These are phyloP conservation scores for Coleophora flavipennella DNA, from an alignment of 2,888 invertebrate species.

Conservation along the genomic window DNA sequence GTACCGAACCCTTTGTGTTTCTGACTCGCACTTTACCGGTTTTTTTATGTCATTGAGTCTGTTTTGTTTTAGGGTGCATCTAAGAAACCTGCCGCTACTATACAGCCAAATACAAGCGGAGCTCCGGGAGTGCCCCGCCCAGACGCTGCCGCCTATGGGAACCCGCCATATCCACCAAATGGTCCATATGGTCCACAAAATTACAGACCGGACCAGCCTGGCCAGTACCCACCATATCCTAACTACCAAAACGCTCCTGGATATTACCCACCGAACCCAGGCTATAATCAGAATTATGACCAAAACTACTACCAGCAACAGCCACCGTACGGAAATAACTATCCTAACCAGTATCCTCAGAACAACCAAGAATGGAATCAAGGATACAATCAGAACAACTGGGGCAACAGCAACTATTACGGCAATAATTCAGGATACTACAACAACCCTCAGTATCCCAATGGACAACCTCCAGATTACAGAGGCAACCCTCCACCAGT, in stretches of 20 bases:
- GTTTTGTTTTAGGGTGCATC: conserved; percentile 37
- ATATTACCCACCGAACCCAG: conserved; percentile 65
- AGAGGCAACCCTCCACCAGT: conserved; percentile 31
- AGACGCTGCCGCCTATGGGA: conserved; percentile 38
- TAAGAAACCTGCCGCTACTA: conserved; percentile 67
- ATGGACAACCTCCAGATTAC: conserved; percentile 44
- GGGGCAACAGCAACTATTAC: conserved; percentile 56
- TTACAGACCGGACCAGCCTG: conserved; percentile 42
- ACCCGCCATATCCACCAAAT: conserved; percentile 41
- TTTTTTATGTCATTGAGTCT: not conserved
- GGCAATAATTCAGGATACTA: conserved; percentile 50
- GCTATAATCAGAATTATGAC: conserved; percentile 55
- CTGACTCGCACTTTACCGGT: no score
- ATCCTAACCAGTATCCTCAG: conserved; percentile 47
- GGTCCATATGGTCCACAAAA: conserved; percentile 43
- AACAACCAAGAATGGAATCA: conserved; percentile 34
- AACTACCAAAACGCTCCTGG: conserved; percentile 53
- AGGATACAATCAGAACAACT: conserved; percentile 57
- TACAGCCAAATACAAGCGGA: conserved; percentile 56
- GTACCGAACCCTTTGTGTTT: no score
- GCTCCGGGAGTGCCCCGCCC: conserved; percentile 29
- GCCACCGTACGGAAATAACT: conserved; percentile 44
- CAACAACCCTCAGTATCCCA: conserved; percentile 53
- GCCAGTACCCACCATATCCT: conserved; percentile 52
- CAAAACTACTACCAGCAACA: conserved; percentile 55